Conservation (phyloP, 1,140 invertebrate species). For the Sarcophaga bullata region DNA sequence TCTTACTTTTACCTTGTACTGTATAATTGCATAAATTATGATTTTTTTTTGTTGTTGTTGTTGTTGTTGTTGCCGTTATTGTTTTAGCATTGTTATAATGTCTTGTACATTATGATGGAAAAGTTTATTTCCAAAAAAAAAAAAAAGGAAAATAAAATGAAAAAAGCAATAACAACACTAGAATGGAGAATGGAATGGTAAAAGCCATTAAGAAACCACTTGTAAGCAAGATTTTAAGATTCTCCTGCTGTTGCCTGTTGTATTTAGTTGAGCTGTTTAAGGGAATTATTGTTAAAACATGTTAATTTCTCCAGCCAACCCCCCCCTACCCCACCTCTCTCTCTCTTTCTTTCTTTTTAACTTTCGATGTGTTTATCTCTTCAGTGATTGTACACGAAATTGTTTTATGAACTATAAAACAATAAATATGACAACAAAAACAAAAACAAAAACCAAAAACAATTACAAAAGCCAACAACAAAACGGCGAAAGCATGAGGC, state of each 20-base stretch:
- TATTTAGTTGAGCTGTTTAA: slow-evolving; percentile 8
- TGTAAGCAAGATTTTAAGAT: slow-evolving; percentile 63
- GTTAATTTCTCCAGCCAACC: neutral
- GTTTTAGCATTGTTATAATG: too few relatives aligned
- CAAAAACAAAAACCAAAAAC: neutral
- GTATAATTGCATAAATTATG: too few relatives aligned
- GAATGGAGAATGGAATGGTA: too few relatives aligned
- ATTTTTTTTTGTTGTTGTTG: too few relatives aligned
- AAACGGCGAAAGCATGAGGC: neutral
- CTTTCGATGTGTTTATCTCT: neutral
- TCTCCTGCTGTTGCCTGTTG: slow-evolving; percentile 32
- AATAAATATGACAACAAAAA: neutral
- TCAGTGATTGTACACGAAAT: slow-evolving; percentile 1
- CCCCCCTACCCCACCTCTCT: too few relatives aligned
- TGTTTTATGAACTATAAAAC: slow-evolving; percentile 39
- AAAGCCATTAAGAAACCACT: slow-evolving; percentile 33
- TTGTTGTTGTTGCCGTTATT: too few relatives aligned
- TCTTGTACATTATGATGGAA: too few relatives aligned
- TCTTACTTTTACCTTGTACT: too few relatives aligned
- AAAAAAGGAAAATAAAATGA: too few relatives aligned
- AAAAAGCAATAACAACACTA: too few relatives aligned
- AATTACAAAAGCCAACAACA: neutral
- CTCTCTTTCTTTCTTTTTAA: too few relatives aligned
- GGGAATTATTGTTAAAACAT: slow-evolving; percentile 37
- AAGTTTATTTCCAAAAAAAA: too few relatives aligned